phyloP scores from a whole-genome alignment of 2,888 invertebrate genomes.

The Lepidochitona cinerea region DNA sequence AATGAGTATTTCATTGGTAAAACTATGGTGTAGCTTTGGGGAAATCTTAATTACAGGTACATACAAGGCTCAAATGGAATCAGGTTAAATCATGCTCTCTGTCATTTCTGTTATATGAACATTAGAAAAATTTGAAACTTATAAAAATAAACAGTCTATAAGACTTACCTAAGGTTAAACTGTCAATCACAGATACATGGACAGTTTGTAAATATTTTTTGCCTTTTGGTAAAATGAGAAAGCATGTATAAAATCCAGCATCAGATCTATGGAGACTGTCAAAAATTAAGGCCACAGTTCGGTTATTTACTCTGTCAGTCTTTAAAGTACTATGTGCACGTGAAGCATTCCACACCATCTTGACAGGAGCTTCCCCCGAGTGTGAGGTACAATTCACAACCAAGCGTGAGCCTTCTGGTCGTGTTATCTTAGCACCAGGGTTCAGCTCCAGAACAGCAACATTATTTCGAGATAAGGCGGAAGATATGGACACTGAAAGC shows the following conservation, averaged over 20 bases:
- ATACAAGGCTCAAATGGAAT: too few relatives aligned
- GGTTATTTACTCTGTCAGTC: neutral
- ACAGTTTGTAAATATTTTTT: neutral
- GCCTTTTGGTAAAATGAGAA: slow-evolving; percentile 13
- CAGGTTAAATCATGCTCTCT: too few relatives aligned
- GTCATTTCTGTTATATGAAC: too few relatives aligned
- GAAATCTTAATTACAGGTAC: too few relatives aligned
- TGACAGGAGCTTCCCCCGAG: neutral
- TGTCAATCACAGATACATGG: neutral
- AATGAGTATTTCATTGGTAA: too few relatives aligned
- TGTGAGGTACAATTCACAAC: slow-evolving; percentile 2
- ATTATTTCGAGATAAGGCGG: neutral
- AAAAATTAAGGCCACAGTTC: slow-evolving; percentile 23
- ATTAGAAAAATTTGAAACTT: too few relatives aligned
- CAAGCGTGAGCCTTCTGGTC: neutral
- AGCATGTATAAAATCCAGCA: slow-evolving; percentile 36
- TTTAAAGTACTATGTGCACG: neutral
- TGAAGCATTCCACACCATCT: neutral
- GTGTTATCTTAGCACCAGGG: neutral
- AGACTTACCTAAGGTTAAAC: neutral
- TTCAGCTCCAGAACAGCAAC: neutral
- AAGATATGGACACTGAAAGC: neutral
- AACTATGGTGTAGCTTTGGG: too few relatives aligned
- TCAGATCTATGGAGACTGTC: slow-evolving; percentile 28
- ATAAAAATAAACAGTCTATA: too few relatives aligned